Conservation (phyloP, 2,888 invertebrate genomes). For the Allacma fusca region DNA sequence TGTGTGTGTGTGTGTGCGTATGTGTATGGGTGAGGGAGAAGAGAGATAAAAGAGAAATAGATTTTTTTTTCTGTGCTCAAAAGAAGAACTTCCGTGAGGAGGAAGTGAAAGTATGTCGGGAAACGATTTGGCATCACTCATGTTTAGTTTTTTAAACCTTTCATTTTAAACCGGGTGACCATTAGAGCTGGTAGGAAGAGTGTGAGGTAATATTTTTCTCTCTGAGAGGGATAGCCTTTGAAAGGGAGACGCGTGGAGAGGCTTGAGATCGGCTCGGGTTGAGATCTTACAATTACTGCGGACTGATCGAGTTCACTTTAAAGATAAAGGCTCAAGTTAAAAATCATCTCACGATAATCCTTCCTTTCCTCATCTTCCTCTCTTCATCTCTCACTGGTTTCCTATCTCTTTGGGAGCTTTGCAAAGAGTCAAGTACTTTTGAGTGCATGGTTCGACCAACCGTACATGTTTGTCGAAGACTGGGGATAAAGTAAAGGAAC, state of each 20-base stretch:
- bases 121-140: conserved; percentile 15
- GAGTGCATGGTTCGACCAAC: neutral
- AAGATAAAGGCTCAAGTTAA: conserved; percentile 24
- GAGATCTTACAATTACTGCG: neutral
- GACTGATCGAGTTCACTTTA: conserved; percentile 33
- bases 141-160: conserved; percentile 26
- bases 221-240: neutral
- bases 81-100: conserved; percentile 5
- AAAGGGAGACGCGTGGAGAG: neutral
- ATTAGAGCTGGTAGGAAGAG: conserved; percentile 24
- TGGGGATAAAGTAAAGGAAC: neutral
- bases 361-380: conserved; percentile 6
- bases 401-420: neutral
- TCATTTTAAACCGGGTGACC: conserved; percentile 35
- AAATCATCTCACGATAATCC: conserved; percentile 39
- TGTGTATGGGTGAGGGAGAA: neutral
- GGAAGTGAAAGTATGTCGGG: conserved; percentile 18
- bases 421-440: neutral
- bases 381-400: neutral
- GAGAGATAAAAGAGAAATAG: neutral
- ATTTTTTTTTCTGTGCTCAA: conserved; percentile 4
- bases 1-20: no score
- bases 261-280: neutral
- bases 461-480: neutral
- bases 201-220: neutral